Evolutionary conservation across 2,797 vertebrate species (phyloP).

Genomic region (Melanotaenia parkinsoni): DNA sequence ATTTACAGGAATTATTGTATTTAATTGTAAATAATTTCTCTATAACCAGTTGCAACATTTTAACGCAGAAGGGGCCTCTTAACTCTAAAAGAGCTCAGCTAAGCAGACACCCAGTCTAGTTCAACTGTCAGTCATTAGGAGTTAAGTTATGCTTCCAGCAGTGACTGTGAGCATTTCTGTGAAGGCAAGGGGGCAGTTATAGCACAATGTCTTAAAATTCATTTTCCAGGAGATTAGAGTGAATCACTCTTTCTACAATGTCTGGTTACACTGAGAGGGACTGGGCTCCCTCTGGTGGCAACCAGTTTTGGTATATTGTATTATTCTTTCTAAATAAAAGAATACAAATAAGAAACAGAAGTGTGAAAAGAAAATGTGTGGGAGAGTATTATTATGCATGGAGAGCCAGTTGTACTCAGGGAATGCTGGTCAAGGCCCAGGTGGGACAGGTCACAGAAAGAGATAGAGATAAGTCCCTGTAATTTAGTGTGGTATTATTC

Average conservation of each 20-base stretch:
- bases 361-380: slow-evolving; percentile 8
- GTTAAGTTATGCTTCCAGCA: slow-evolving; percentile 64
- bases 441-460: slow-evolving; percentile 41
- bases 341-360: slow-evolving; percentile 9
- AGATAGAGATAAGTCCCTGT: slow-evolving; percentile 74
- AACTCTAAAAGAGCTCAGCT: slow-evolving; percentile 18
- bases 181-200: slow-evolving; percentile 71
- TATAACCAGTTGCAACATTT: slow-evolving; percentile 38
- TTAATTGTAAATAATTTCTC: slow-evolving; percentile 18
- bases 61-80: slow-evolving; percentile 17
- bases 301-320: slow-evolving; percentile 4
- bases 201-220: slow-evolving; percentile 73
- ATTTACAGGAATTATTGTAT: slow-evolving; percentile 8
- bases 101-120: slow-evolving; percentile 49
- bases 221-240: slow-evolving; percentile 74
- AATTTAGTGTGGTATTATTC: slow-evolving; percentile 75
- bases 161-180: slow-evolving; percentile 46
- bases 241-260: slow-evolving; percentile 53
- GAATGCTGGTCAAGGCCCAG: slow-evolving; percentile 47
- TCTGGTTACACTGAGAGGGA: slow-evolving; percentile 32
- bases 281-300: slow-evolving; percentile 74
- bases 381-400: slow-evolving; percentile 26
- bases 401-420: slow-evolving; percentile 38
- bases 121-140: slow-evolving; percentile 64
- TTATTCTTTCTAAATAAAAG: slow-evolving; percentile 10